Conservation (phyloP, 2,888 invertebrate species). For the Macrophya alboannulata region DNA sequence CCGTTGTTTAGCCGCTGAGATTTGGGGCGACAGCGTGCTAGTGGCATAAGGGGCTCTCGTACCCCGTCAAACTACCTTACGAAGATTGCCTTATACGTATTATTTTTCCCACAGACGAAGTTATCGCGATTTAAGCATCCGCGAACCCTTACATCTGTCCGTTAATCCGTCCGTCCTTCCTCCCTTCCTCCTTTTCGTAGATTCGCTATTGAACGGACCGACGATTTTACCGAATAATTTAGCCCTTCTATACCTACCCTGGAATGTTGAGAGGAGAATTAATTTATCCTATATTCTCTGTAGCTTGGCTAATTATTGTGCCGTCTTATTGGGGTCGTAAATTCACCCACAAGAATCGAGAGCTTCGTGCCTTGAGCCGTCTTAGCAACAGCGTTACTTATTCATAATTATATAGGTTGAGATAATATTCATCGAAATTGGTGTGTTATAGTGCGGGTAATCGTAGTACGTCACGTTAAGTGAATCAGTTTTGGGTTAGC, state of each 20-base stretch:
- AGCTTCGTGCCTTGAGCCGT: neutral
- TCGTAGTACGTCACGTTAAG: neutral
- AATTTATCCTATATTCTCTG: neutral
- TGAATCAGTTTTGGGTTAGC: neutral
- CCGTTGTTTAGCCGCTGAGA: conserved; percentile 31
- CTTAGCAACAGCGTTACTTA: neutral
- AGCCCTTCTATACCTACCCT: neutral
- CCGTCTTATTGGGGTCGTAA: neutral
- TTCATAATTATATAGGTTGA: neutral
- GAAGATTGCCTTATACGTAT: neutral
- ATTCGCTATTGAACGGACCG: neutral
- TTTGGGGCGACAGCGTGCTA: conserved; percentile 23
- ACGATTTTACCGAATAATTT: conserved; percentile 24
- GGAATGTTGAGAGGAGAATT: neutral
- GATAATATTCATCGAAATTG: neutral
- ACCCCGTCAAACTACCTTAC: neutral
- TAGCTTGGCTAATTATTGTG: neutral
- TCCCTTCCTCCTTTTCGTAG: neutral
- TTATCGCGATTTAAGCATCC: conserved; percentile 27
- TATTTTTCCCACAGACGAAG: conserved; percentile 27
- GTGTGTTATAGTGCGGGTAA: neutral
- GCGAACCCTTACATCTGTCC: conserved; percentile 12
- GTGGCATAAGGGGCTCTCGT: conserved; percentile 13
- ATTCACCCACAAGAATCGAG: neutral
- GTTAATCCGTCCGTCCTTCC: neutral